phyloP scores from a whole-genome alignment of 2,888 invertebrate species.

The Horisme vitalbata region DNA sequence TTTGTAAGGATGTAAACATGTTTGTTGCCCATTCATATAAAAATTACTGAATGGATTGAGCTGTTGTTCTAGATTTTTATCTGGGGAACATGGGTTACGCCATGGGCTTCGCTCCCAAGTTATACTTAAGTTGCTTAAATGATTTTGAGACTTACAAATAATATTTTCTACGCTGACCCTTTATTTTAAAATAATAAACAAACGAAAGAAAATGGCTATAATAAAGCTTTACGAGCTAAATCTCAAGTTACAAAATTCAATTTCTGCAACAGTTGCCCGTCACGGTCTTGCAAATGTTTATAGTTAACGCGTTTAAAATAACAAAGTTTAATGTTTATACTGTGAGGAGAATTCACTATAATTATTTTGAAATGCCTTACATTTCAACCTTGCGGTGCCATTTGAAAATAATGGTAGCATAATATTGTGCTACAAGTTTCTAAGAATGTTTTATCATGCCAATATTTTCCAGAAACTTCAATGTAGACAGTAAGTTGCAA shows the following conservation, averaged over 20 bases:
- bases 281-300: constrained; percentile 47
- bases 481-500: no score
- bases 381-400: background rate
- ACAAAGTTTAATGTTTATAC: constrained; percentile 50
- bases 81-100: no score
- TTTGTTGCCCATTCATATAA: no score
- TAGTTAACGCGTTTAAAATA: constrained; percentile 56
- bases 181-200: constrained; percentile 39
- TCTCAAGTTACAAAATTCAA: constrained; percentile 66
- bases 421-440: no score
- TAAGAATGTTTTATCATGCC: no score
- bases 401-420: background rate
- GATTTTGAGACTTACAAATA: constrained; percentile 3
- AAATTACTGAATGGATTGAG: no score
- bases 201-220: constrained; percentile 52
- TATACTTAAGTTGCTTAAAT: background rate
- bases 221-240: constrained; percentile 44
- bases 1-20: no score
- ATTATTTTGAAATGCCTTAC: constrained; percentile 19
- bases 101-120: no score
- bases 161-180: constrained; percentile 29
- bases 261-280: constrained; percentile 53
- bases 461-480: no score
- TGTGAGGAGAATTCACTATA: constrained; percentile 42
- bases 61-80: no score